Conservation (phyloP, 2,797 vertebrate species). For the Vireo griseus region DNA sequence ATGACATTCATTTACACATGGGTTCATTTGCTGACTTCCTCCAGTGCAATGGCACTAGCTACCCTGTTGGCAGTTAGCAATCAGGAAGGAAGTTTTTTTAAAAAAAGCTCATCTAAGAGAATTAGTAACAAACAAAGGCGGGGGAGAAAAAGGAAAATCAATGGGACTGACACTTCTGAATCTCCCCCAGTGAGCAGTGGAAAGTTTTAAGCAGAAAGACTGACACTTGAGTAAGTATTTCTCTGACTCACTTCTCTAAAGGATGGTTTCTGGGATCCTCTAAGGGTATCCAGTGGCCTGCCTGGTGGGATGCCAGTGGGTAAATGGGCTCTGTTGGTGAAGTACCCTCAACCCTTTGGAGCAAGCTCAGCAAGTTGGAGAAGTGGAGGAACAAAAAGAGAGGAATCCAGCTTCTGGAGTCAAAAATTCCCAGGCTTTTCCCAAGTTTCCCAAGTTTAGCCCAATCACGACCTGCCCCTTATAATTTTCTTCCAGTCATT, state of each 20-base stretch:
- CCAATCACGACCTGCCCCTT: background rate
- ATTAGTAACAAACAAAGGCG: background rate
- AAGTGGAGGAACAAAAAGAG: background rate
- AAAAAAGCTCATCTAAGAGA: background rate
- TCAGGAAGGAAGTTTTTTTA: background rate
- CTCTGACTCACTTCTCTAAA: background rate
- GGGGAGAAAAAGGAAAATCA: background rate
- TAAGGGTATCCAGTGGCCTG: background rate
- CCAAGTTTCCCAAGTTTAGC: background rate
- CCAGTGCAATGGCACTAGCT: background rate
- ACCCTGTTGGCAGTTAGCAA: background rate
- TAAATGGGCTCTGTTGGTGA: fast-evolving
- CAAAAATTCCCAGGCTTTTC: background rate
- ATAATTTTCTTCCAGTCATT: background rate
- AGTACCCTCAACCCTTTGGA: background rate
- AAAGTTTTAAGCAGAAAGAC: background rate
- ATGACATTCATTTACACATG: conserved; percentile 26
- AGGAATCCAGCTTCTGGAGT: background rate
- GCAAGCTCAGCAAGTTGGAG: background rate
- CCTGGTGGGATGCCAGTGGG: background rate
- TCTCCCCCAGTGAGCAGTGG: background rate
- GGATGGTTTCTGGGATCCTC: background rate
- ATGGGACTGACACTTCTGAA: background rate
- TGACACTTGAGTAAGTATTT: background rate
- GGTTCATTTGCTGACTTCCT: conserved; percentile 6